Base-by-base conservation (phyloP, 1,140 invertebrate species). In the Radopholus similis region DNA sequence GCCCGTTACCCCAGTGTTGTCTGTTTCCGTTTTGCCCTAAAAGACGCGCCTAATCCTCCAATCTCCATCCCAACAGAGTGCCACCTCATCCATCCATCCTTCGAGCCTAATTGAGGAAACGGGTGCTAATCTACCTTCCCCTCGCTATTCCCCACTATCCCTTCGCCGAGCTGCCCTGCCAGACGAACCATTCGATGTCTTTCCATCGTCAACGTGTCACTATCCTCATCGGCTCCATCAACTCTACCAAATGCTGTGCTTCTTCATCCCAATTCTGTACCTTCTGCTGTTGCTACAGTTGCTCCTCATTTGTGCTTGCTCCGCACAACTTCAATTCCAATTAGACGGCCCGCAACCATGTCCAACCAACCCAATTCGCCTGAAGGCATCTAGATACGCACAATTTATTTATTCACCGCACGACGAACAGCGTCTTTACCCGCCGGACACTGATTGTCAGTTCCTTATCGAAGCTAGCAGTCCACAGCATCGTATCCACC, bases 321-420 rank as follows among this genome's bases (percentile, higher is more conserved):
- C 30, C 30, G 28, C 37, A 35, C 40, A 49, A 51, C 34, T 62
- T 6, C 59, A 32, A 2, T 47, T 62, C 30, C 40, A 62, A 13
- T 49, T 62, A 34, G 59, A 62, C 15, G 40, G 49, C 49, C 55
- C 59, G 18, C 59, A 62, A 28, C 38, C 59, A 21, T 62, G 59
- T 23, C 59, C 57, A 57, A 66, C 74, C 37, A 74, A 74, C 53
- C 66, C 72, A 15, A 74, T 74, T 18, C 64, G 38, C 34, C 34
- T 74, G 23, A 60, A 21, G 4, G 72, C 76, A 18, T 38, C 44
- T 30, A 30, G 30, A 13, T 59, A 34, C 42, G 42, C 62, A 2
- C 72, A 74, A 57, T 74, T 57, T 51, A 56, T 74, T 44, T 68
- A 74, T 62, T 75, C 72, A n/a, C 72, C 72, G 2, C 74, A 74